phyloP scores from a whole-genome alignment of 2,797 vertebrate genomes.

The Aplochiton taeniatus region DNA sequence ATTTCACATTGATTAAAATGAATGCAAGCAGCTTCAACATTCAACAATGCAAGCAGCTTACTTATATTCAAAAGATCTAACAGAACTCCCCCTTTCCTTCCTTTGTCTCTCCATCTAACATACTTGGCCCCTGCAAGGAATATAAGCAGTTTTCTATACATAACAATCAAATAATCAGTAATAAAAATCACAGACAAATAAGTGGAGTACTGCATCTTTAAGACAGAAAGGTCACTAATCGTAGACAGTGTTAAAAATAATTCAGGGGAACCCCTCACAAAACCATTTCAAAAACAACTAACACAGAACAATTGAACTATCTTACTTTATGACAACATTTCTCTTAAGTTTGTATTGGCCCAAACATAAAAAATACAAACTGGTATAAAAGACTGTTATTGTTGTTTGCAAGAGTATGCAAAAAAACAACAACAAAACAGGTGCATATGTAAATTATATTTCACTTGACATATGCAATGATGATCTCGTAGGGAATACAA shows the following conservation, averaged over 20 bases:
- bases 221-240: constrained; percentile 63
- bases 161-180: constrained; percentile 60
- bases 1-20: constrained; percentile 24
- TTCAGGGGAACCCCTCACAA: constrained; percentile 50
- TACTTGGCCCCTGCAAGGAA: constrained; percentile 23
- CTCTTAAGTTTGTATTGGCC: constrained; percentile 48
- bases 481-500: constrained; percentile 18
- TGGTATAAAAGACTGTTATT: constrained; percentile 39
- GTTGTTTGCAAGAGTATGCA: constrained; percentile 4
- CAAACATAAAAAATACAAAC: constrained; percentile 43
- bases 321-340: constrained; percentile 41
- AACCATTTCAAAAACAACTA: constrained; percentile 60
- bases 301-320: constrained; percentile 58
- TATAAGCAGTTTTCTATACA: constrained; percentile 46
- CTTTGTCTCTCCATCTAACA: constrained; percentile 15
- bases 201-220: constrained; percentile 62
- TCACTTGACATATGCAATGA: constrained; percentile 20
- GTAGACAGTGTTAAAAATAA: constrained; percentile 53
- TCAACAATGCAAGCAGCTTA: constrained; percentile 44
- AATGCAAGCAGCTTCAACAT: constrained; percentile 28
- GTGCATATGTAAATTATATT: constrained; percentile 30
- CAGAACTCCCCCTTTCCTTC: constrained; percentile 5
- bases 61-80: constrained; percentile 41
- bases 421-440: constrained; percentile 20
- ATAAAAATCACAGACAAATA: constrained; percentile 64